These are phyloP conservation scores for Acomys russatus DNA, from an alignment of 2,797 vertebrate genomes.

Conservation along the genomic window DNA sequence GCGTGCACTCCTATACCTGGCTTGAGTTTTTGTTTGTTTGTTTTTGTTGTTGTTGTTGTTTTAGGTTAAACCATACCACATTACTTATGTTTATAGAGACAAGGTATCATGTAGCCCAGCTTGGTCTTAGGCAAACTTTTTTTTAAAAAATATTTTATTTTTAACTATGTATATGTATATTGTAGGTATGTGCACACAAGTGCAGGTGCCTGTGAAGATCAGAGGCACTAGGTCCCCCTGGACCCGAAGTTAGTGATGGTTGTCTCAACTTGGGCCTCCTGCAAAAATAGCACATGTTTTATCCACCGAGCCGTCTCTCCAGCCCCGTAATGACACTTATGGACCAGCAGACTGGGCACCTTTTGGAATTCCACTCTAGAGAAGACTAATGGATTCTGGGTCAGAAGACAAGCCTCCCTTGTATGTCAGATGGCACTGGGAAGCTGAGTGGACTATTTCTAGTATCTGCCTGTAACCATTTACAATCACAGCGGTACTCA, in stretches of 20 bases:
- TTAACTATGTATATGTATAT: not conserved
- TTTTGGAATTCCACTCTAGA: not conserved
- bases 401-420: constrained; percentile 53
- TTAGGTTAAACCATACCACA: not conserved
- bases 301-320: not conserved
- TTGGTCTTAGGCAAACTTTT: not conserved
- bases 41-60: not conserved
- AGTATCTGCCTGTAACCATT: not conserved
- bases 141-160: not conserved
- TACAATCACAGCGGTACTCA: not conserved
- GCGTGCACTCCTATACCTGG: not conserved
- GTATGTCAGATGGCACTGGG: not conserved
- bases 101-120: not conserved
- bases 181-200: not conserved
- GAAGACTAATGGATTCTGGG: not conserved
- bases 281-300: not conserved
- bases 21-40: not conserved
- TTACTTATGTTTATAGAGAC: not conserved
- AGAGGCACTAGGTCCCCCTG: not conserved
- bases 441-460: constrained; percentile 8
- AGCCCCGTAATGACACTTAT: not conserved
- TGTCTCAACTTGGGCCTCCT: not conserved
- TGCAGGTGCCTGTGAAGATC: not conserved
- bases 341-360: constrained; percentile 17
- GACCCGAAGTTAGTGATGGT: not conserved